Evolutionary conservation across 2,113 vertebrate genomes (phyloP).

Genomic region (Atlantisia rogersi): DNA sequence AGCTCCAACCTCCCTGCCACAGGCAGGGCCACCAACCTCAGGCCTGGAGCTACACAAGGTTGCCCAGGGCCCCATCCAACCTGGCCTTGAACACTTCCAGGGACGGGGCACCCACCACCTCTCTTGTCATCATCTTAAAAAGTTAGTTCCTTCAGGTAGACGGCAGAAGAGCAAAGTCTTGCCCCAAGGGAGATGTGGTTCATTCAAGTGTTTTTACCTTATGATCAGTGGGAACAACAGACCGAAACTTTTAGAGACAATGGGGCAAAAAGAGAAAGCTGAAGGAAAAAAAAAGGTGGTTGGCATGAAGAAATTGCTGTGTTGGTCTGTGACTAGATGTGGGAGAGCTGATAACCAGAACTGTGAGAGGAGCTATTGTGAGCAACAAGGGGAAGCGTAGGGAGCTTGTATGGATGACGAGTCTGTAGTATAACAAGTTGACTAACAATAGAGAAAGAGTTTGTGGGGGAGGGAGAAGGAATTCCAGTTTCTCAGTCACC

Average conservation of each 20-base stretch:
- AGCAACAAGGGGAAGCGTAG: background rate
- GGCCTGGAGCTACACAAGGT: too few species aligned
- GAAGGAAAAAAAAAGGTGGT: background rate
- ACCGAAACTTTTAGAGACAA: background rate
- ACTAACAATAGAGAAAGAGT: conserved; percentile 1
- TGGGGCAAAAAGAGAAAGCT: background rate
- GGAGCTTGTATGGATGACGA: background rate
- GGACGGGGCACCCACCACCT: too few species aligned
- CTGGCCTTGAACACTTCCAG: too few species aligned
- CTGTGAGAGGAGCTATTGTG: background rate
- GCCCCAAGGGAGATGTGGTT: background rate
- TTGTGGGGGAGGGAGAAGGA: conserved; percentile 25
- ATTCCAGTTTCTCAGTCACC: background rate
- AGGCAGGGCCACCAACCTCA: too few species aligned
- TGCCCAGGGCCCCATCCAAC: too few species aligned
- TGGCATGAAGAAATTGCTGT: background rate
- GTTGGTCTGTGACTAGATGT: background rate
- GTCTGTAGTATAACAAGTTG: background rate
- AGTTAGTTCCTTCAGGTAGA: background rate
- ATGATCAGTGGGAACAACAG: background rate
- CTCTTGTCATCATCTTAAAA: background rate
- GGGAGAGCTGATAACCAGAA: background rate
- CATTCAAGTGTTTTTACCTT: background rate
- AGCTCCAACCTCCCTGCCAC: too few species aligned
- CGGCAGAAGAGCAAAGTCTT: background rate